Percentiles rank a stretch among this genome's conserved stretches.
Conservation (phyloP, 2,888 invertebrate genomes). For the Heliconius hortense region DNA sequence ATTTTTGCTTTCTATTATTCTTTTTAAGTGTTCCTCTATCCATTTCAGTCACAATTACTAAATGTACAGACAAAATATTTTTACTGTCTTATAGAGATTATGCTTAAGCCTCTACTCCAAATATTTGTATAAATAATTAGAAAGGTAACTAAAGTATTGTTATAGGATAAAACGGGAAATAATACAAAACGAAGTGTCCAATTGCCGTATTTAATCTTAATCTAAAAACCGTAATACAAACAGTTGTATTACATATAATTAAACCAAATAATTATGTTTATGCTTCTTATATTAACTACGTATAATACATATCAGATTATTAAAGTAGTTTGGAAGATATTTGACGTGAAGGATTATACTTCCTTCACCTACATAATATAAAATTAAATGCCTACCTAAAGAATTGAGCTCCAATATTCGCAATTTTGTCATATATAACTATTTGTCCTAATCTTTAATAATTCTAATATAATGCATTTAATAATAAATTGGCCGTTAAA, state of each 20-base stretch:
- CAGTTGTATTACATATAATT: not conserved
- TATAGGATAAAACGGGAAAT: not conserved
- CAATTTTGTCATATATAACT: not conserved
- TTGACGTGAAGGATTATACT: not conserved
- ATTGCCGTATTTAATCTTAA: slow-evolving; percentile 1
- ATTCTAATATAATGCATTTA: not conserved
- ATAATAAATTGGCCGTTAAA: not conserved
- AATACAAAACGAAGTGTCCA: slow-evolving; percentile 1
- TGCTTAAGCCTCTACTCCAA: not conserved
- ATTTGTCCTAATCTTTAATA: not conserved
- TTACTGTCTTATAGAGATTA: no score
- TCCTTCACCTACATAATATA: not conserved
- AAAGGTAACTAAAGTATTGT: not conserved
- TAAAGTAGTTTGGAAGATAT: slow-evolving; percentile 4
- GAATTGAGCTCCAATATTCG: slow-evolving; percentile 6
- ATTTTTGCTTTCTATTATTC: no score
- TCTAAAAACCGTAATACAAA: slow-evolving; percentile 6
- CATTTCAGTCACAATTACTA: no score
- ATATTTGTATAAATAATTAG: not conserved
- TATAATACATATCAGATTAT: slow-evolving; percentile 2
- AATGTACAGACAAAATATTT: no score
- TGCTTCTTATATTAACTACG: not conserved
- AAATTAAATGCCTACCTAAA: slow-evolving; percentile 9
- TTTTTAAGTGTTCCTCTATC: no score
- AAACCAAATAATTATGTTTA: not conserved